Conservation (phyloP, 2,113 vertebrate genomes). For the Varanus komodoensis region DNA sequence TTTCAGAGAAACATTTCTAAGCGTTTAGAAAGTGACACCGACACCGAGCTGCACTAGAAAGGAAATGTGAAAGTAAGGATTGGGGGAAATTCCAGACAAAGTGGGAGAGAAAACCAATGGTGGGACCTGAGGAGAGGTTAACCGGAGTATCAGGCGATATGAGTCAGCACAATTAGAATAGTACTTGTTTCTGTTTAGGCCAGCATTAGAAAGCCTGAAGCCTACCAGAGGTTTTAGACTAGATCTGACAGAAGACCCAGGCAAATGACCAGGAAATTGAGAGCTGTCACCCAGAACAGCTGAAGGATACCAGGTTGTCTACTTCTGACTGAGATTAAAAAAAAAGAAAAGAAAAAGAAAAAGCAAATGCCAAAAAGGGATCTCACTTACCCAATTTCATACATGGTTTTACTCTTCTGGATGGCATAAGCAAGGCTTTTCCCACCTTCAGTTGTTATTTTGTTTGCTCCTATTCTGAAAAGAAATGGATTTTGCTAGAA, state of each 20-base stretch:
- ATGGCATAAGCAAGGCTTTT: slow-evolving; percentile 85
- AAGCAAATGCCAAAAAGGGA: neutral
- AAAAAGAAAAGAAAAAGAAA: neutral
- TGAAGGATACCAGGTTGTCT: no score
- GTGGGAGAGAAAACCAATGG: neutral
- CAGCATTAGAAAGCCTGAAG: neutral
- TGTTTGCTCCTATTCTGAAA: slow-evolving; percentile 89
- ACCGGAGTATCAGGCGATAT: neutral
- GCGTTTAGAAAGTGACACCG: neutral
- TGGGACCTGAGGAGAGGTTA: neutral
- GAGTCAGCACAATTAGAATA: neutral
- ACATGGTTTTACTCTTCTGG: slow-evolving; percentile 87
- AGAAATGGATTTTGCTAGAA: slow-evolving; percentile 39
- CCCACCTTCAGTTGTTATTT: slow-evolving; percentile 87
- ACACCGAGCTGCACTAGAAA: neutral
- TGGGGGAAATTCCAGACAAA: neutral
- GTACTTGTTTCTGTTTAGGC: no score
- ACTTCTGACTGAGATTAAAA: no score
- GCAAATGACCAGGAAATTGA: neutral
- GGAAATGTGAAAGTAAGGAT: neutral
- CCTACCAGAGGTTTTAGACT: no score
- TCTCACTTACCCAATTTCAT: slow-evolving; percentile 88
- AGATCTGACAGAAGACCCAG: no score
- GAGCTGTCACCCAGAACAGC: no score
- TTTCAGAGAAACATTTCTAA: neutral